phyloP scores from a whole-genome alignment of 2,888 invertebrate species.

The Malthinus flaveolus region DNA sequence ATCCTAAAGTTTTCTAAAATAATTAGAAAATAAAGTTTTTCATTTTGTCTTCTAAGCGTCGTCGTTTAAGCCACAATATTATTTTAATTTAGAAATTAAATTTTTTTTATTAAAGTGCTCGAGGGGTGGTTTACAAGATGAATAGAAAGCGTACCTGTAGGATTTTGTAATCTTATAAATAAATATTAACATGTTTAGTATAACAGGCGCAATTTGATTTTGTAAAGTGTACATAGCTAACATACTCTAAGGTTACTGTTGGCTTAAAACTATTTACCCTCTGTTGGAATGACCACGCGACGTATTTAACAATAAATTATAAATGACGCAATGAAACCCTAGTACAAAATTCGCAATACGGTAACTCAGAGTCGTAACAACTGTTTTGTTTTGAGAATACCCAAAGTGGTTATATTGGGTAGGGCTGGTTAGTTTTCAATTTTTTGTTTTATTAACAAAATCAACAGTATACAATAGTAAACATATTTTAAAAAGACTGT shows the following conservation, averaged over 20 bases:
- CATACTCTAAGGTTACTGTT: slow-evolving; percentile 22
- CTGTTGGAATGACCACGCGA: slow-evolving; percentile 29
- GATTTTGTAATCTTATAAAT: not conserved
- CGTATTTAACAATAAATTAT: slow-evolving; percentile 32
- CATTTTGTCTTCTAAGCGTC: no score
- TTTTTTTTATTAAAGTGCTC: no score
- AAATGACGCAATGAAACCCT: slow-evolving; percentile 24
- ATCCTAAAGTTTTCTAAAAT: not conserved
- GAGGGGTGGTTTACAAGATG: no score
- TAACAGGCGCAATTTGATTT: slow-evolving; percentile 17
- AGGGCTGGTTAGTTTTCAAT: no score
- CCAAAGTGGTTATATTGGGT: no score
- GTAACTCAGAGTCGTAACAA: slow-evolving; percentile 16
- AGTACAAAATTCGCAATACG: slow-evolving; percentile 22
- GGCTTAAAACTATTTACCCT: slow-evolving; percentile 34
- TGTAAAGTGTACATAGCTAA: slow-evolving; percentile 19
- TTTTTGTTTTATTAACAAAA: no score
- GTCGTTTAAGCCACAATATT: no score
- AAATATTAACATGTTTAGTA: not conserved
- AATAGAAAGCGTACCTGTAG: no score
- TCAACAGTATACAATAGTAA: no score
- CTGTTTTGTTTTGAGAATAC: not conserved
- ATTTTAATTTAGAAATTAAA: no score
- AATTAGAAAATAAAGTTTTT: no score
- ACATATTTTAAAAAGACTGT: no score